Base-by-base conservation (phyloP, 2,113 vertebrate species). In the Tenebrosternarchus preto region DNA sequence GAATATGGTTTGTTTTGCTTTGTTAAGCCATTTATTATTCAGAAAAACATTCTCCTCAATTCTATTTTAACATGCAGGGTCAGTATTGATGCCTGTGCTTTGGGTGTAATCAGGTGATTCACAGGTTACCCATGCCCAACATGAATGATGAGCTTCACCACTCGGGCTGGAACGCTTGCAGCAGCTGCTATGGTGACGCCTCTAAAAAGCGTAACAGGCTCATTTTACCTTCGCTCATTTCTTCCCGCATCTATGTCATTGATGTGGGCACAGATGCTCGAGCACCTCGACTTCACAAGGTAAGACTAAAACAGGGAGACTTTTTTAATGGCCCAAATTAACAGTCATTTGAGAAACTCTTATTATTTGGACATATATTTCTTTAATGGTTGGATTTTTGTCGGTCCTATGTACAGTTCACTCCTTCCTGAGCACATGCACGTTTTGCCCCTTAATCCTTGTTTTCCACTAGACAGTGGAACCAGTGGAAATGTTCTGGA, bases 111-210 rank as follows among this genome's bases (percentile, higher is more conserved):
- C 17, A 98, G 97, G 96, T 99, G 72, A 93, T 98, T 88, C 97
- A 98, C 60, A 94, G 97, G 22, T 90, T 99, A 80, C 92, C 95
- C 20, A 95, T 98, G 97, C 96, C 95, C 0, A 89, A 97, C 83
- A 78, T 96, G 0, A 86, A 88, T 0, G 97, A 99, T 0, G 97
- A 99, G 87, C 92, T 99, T 2, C 97, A 98, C 25, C 97, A 99
- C 78, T 93, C 94, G 0, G 97, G 97, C 0, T 99, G 97, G 97
- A 99, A 99, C 4, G 86, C 95, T 74, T 98, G 97, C 83, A 98
- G 97, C 94, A 99, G 97, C 89, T 98, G 97, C 90, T 94, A 93
- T 0, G 92, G 91, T 0, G 95, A 98, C 9, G 1, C 86, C 72
- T 88, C 92, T 12, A 97, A 94, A 89, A 89, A 73, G 0, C 90